Evolutionary conservation across 2,888 invertebrate species (phyloP).

Genomic region (Harpagoxenus sublaevis): DNA sequence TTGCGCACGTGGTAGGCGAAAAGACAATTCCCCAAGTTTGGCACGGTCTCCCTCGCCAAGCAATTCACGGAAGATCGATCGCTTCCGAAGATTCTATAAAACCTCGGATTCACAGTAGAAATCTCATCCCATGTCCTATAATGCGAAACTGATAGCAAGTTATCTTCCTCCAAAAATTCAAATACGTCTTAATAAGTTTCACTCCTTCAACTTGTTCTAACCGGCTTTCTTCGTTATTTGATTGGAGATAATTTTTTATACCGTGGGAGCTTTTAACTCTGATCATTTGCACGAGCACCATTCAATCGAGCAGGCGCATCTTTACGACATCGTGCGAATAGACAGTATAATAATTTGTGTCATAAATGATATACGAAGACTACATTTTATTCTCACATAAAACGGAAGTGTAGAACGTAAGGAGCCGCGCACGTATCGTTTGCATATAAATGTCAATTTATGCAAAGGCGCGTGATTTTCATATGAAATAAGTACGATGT

Average conservation of each 20-base stretch:
- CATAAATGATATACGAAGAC: conserved; percentile 18
- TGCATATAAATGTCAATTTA: conserved; percentile 2
- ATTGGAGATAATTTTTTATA: neutral
- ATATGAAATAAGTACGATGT: neutral
- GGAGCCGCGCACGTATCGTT: neutral
- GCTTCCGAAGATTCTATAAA: conserved; percentile 64
- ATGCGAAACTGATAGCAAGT: conserved; percentile 66
- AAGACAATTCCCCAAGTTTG: conserved; percentile 59
- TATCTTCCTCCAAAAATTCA: conserved; percentile 53
- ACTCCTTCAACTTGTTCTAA: neutral
- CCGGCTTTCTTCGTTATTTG: neutral
- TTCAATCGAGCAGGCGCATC: conserved; percentile 22
- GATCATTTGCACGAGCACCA: neutral
- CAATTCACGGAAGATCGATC: conserved; percentile 72
- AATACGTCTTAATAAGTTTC: conserved; percentile 1
- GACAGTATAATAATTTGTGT: conserved; percentile 30
- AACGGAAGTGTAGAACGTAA: conserved; percentile 3
- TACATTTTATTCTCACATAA: conserved; percentile 20
- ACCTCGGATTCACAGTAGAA: conserved; percentile 15
- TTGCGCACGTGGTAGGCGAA: conserved; percentile 43
- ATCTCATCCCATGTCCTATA: conserved; percentile 37
- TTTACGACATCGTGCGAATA: conserved; percentile 1
- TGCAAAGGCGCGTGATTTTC: conserved; percentile 14
- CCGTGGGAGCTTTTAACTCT: neutral
- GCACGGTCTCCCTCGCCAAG: conserved; percentile 40